These are phyloP conservation scores for Meta bourneti DNA, from an alignment of 2,888 invertebrate genomes.

Conservation along the genomic window DNA sequence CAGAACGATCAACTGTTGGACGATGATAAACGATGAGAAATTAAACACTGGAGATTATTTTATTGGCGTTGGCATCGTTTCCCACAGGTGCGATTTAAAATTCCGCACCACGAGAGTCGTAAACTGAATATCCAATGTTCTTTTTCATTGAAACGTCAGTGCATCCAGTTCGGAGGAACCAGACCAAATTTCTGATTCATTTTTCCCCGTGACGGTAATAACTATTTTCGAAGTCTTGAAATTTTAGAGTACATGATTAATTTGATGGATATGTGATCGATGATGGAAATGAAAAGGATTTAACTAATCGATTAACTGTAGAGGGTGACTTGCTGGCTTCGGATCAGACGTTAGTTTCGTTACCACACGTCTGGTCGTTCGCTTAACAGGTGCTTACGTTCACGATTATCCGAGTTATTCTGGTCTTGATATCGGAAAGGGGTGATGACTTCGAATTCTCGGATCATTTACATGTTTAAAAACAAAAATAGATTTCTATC, in stretches of 20 bases:
- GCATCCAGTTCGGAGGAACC: too few relatives aligned
- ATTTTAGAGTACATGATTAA: background rate
- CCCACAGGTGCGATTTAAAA: too few relatives aligned
- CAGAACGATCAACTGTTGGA: background rate
- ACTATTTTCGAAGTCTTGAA: background rate
- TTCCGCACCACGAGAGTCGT: too few relatives aligned
- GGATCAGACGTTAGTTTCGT: background rate
- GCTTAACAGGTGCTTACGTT: background rate
- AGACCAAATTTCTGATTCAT: too few relatives aligned
- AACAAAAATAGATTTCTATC: background rate
- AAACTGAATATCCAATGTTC: too few relatives aligned
- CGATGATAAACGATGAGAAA: background rate
- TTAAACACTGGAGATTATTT: background rate
- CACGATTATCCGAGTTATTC: background rate
- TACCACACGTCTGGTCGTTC: background rate
- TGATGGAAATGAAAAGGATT: background rate
- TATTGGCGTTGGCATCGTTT: too few relatives aligned
- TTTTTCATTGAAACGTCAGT: too few relatives aligned
- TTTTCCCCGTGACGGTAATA: background rate
- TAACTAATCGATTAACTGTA: background rate
- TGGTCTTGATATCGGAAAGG: background rate
- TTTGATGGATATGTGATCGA: background rate
- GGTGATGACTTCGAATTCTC: too few relatives aligned
- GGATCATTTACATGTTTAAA: background rate
- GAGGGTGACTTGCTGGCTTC: background rate